A percentile compares a stretch with the other conserved stretches of the same genome.
These are phyloP conservation scores for Sebastes fasciatus DNA, from an alignment of 2,113 vertebrate species.

Conservation along the genomic window DNA sequence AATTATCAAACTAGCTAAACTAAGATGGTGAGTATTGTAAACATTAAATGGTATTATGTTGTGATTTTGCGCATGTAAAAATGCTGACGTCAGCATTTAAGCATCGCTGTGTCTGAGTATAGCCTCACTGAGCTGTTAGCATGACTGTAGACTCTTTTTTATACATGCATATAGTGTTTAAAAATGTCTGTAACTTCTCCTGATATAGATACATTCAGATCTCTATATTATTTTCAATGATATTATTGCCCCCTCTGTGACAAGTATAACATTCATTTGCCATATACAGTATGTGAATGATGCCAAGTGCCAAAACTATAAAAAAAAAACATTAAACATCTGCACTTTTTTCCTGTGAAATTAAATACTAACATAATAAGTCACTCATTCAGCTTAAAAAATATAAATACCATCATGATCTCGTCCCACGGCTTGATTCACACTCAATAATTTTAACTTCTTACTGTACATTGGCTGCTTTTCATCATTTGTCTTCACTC, in stretches of 20 bases:
- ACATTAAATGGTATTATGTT: not conserved
- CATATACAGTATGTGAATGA: constrained; percentile 26
- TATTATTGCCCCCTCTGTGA: not conserved
- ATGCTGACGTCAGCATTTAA: not conserved
- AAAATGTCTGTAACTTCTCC: not conserved
- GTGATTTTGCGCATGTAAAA: not conserved
- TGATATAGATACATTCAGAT: not conserved
- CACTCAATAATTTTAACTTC: constrained; percentile 27
- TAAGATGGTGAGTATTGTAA: not conserved
- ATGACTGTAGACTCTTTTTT: not conserved
- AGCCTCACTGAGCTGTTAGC: not conserved
- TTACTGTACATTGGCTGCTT: not conserved
- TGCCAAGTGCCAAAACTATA: constrained; percentile 8
- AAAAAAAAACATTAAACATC: not conserved
- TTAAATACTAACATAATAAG: too few species aligned
- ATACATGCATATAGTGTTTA: not conserved
- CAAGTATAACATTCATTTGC: not conserved
- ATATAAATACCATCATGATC: constrained; percentile 40
- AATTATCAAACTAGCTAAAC: not conserved
- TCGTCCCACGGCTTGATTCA: constrained; percentile 23
- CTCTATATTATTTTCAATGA: not conserved
- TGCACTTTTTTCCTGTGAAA: too few species aligned
- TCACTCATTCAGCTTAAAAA: constrained; percentile 14
- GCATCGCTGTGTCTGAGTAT: not conserved
- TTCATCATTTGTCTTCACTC: constrained; percentile 42